phyloP scores from a whole-genome alignment of 2,797 vertebrate species.

The Gambusia yucatana region DNA sequence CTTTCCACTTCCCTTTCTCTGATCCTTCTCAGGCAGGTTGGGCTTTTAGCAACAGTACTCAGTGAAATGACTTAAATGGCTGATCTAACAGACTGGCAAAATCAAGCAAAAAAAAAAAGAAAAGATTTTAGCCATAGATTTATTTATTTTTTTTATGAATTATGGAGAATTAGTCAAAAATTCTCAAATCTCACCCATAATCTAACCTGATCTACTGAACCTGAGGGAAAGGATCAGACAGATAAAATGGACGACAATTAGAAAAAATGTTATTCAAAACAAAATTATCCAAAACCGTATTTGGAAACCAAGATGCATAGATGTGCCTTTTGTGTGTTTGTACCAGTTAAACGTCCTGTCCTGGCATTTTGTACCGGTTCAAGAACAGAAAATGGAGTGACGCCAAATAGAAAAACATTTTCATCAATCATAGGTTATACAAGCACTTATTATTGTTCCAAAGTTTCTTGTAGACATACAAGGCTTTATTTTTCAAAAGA shows the following conservation, averaged over 20 bases:
- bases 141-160: background rate
- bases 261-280: background rate
- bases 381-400: background rate
- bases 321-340: background rate
- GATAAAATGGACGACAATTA: background rate
- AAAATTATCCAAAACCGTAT: background rate
- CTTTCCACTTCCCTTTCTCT: slow-evolving; percentile 63
- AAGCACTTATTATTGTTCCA: background rate
- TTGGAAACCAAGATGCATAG: background rate
- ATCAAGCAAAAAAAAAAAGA: background rate
- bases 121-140: background rate
- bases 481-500: background rate
- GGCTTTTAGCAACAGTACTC: slow-evolving; percentile 50
- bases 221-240: background rate
- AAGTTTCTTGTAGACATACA: background rate
- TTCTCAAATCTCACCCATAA: background rate
- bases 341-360: background rate
- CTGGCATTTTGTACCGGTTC: background rate
- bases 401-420: background rate
- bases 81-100: slow-evolving; percentile 36
- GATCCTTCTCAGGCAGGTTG: slow-evolving; percentile 54
- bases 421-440: background rate
- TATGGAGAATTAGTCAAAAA: background rate
- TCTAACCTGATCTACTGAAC: background rate
- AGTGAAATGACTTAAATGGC: slow-evolving; percentile 31